Evolutionary conservation across 2,888 invertebrate genomes (phyloP).

Genomic region (Philereme transversata): DNA sequence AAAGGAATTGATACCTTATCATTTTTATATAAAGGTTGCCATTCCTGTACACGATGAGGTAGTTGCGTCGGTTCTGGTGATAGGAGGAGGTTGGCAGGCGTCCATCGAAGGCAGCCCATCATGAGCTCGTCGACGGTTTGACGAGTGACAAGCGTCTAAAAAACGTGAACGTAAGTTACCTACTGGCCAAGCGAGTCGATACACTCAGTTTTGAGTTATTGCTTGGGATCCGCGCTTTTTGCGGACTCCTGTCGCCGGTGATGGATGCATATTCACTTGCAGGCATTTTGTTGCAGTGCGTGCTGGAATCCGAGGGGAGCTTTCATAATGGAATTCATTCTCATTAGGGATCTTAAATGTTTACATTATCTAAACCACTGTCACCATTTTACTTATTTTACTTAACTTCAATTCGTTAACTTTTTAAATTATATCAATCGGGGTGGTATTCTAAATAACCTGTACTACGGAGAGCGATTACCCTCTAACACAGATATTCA

Average conservation of each 20-base stretch:
- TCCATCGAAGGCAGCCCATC: conserved; percentile 80
- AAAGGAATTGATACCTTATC: conserved; percentile 43
- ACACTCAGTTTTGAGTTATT: conserved; percentile 77
- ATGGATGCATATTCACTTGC: conserved; percentile 52
- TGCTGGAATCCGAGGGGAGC: conserved; percentile 33
- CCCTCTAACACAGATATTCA: no score
- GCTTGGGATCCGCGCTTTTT: conserved; percentile 55
- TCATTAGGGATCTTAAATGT: conserved; percentile 29
- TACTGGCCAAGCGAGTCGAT: conserved; percentile 58
- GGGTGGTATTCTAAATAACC: no score
- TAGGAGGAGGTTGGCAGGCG: conserved; percentile 73
- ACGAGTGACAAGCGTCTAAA: conserved; percentile 79
- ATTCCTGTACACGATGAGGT: conserved; percentile 15
- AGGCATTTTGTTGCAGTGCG: conserved; percentile 42
- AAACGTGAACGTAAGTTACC: conserved; percentile 75
- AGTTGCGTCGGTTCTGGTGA: conserved; percentile 41
- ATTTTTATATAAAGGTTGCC: conserved; percentile 11
- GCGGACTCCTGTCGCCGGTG: conserved; percentile 44
- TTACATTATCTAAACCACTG: not conserved
- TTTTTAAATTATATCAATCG: no score
- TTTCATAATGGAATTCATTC: conserved; percentile 34
- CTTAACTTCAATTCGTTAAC: no score
- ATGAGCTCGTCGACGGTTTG: conserved; percentile 77
- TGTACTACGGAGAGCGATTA: no score
- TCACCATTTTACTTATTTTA: not conserved